These are phyloP conservation scores for Gastrophysa polygoni DNA, from an alignment of 2,888 invertebrate genomes.

Conservation along the genomic window DNA sequence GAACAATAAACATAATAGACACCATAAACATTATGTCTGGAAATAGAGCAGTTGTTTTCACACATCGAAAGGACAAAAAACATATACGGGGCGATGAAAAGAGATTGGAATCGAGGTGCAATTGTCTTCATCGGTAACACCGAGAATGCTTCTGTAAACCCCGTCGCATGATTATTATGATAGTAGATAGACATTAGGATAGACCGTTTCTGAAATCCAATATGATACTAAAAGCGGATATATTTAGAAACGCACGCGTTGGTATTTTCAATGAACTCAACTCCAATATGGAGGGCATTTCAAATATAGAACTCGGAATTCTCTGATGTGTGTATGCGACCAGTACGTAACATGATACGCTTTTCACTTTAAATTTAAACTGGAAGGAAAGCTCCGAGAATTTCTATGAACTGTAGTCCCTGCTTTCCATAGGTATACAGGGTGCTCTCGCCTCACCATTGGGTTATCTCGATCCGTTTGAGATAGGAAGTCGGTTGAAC, in stretches of 20 bases:
- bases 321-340: slow-evolving; percentile 14
- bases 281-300: slow-evolving; percentile 34
- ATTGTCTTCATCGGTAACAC: too few species aligned
- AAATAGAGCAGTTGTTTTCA: too few species aligned
- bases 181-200: not conserved
- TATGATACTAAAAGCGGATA: slow-evolving; percentile 36
- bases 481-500: too few species aligned
- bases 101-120: too few species aligned
- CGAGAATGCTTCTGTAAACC: not conserved
- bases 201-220: slow-evolving; percentile 27
- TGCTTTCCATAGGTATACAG: too few species aligned
- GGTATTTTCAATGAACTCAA: slow-evolving; percentile 42
- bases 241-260: slow-evolving; percentile 39
- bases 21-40: too few species aligned
- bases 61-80: too few species aligned
- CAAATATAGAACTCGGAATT: slow-evolving; percentile 33
- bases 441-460: too few species aligned
- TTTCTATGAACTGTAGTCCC: too few species aligned
- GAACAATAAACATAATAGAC: too few species aligned
- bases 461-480: too few species aligned
- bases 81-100: not conserved
- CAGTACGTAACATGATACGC: slow-evolving; percentile 20
- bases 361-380: slow-evolving; percentile 17
- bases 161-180: not conserved
- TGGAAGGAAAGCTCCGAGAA: not conserved